Evolutionary conservation across 2,888 invertebrate genomes (phyloP).

Genomic region (Pelosia muscerda): DNA sequence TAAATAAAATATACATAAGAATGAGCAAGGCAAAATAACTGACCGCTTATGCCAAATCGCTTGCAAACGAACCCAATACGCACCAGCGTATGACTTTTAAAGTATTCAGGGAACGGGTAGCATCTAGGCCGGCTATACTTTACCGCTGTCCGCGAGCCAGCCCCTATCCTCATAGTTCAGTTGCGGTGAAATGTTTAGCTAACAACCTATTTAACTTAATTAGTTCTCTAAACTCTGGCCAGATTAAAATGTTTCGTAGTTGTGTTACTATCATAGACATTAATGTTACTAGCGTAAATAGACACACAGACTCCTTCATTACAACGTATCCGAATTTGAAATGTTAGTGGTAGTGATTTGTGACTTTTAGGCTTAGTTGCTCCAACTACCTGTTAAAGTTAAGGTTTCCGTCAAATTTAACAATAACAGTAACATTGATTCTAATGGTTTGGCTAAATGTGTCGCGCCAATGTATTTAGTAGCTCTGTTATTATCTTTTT

Average conservation of each 20-base stretch:
- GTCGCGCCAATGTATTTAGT: too few relatives aligned
- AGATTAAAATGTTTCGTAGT: slow-evolving; percentile 35
- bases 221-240: slow-evolving; percentile 46
- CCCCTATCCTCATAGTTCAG: slow-evolving; percentile 45
- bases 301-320: too few relatives aligned
- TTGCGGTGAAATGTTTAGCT: slow-evolving; percentile 46
- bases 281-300: too few relatives aligned
- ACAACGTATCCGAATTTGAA: too few relatives aligned
- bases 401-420: too few relatives aligned
- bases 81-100: slow-evolving; percentile 35
- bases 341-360: too few relatives aligned
- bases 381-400: too few relatives aligned
- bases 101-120: slow-evolving; percentile 54
- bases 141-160: slow-evolving; percentile 48
- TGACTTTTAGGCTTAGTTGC: too few relatives aligned
- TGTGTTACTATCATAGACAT: too few relatives aligned
- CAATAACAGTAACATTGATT: too few relatives aligned
- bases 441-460: too few relatives aligned
- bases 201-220: slow-evolving; percentile 51
- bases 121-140: slow-evolving; percentile 56
- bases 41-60: slow-evolving; percentile 24
- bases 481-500: too few relatives aligned
- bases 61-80: slow-evolving; percentile 21
- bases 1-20: neutral
- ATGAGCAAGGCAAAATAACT: neutral